Evolutionary conservation across 2,113 vertebrate genomes (phyloP).

Genomic region (Leptodactylus fuscus): DNA sequence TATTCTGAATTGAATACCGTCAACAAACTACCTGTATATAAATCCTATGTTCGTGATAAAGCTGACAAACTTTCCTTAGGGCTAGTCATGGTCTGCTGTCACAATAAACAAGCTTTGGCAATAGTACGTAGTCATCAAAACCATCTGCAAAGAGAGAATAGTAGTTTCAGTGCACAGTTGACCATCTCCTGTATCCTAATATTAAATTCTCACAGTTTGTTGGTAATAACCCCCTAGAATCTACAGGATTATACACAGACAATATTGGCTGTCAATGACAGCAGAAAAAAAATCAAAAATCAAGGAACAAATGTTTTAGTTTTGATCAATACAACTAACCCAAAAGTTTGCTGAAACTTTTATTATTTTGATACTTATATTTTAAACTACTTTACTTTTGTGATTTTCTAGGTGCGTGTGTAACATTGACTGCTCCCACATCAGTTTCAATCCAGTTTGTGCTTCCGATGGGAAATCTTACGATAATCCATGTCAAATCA

Average conservation of each 20-base stretch:
- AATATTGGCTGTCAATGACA: no score
- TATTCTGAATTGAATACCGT: no score
- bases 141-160: no score
- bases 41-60: neutral
- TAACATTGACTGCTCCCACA: slow-evolving; percentile 99
- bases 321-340: neutral
- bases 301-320: neutral
- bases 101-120: neutral
- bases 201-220: neutral
- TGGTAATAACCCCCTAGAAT: neutral
- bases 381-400: slow-evolving; percentile 17
- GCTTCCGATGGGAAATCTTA: slow-evolving; percentile 98
- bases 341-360: slow-evolving; percentile 6
- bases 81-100: neutral
- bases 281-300: neutral
- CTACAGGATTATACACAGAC: neutral
- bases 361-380: neutral
- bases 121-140: neutral
- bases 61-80: neutral
- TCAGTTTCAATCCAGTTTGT: slow-evolving; percentile 98
- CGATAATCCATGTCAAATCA: slow-evolving; percentile 99
- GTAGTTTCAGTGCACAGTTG: no score
- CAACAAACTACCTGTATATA: no score
- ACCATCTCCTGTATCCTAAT: neutral
- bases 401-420: slow-evolving; percentile 90